phyloP scores from a whole-genome alignment of 1,140 invertebrate genomes.

The Drosophila seguyi region DNA sequence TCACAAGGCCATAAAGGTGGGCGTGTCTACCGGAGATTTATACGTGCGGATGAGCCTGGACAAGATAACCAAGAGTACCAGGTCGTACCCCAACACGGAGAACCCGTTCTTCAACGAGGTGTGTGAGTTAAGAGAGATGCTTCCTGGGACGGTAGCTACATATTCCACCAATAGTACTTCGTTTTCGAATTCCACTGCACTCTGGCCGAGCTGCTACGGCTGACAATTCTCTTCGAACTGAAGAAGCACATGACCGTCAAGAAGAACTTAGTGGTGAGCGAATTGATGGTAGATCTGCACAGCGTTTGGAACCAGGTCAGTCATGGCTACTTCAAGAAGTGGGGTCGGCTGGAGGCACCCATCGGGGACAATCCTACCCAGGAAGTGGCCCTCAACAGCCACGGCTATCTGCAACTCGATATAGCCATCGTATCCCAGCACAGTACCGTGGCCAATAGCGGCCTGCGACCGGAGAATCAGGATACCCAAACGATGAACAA shows the following conservation, averaged over 20 bases:
- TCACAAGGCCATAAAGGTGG: constrained; percentile 74
- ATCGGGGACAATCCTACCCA: constrained; percentile 86
- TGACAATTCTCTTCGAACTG: constrained; percentile 85
- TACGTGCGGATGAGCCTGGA: constrained; percentile 87
- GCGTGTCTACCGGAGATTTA: constrained; percentile 86
- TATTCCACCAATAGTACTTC: constrained; percentile 87
- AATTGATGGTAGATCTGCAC: constrained; percentile 89
- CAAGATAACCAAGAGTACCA: constrained; percentile 86
- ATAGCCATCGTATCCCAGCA: constrained; percentile 88
- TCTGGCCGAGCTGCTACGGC: constrained; percentile 84
- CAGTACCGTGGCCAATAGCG: constrained; percentile 5
- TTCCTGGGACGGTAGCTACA: not conserved
- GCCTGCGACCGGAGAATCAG: constrained; percentile 22
- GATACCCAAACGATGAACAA: constrained; percentile 80
- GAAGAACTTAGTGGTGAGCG: constrained; percentile 87
- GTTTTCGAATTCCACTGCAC: constrained; percentile 89
- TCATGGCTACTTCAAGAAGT: constrained; percentile 92
- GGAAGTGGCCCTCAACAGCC: constrained; percentile 48
- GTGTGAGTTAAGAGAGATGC: not conserved
- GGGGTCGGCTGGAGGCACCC: constrained; percentile 89
- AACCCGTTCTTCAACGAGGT: constrained; percentile 88
- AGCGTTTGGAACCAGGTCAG: constrained; percentile 90
- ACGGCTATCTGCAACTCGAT: constrained; percentile 90
- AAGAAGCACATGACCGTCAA: constrained; percentile 83
- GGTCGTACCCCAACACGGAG: constrained; percentile 86